phyloP scores from a whole-genome alignment of 1,140 invertebrate species.

The Cylas formicarius region DNA sequence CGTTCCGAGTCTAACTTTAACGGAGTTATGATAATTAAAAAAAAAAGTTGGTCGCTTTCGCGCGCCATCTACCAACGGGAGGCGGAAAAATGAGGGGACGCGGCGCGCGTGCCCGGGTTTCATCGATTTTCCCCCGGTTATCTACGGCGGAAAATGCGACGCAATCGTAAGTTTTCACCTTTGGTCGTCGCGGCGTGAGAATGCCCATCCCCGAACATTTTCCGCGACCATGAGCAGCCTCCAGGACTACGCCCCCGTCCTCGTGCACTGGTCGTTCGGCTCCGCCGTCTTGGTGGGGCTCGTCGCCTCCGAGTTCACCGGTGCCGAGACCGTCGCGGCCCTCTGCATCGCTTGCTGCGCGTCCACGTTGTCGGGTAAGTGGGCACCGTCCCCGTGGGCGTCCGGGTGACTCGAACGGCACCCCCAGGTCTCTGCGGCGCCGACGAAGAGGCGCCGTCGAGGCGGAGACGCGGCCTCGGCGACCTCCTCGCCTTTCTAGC shows the following conservation, averaged over 20 bases:
- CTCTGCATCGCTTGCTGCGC: constrained; percentile 31
- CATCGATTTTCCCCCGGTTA: too few relatives aligned
- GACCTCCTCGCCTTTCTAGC: constrained; percentile 46
- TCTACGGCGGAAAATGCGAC: too few relatives aligned
- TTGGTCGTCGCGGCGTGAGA: too few relatives aligned
- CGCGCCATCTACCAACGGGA: too few relatives aligned
- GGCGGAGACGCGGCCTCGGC: constrained; percentile 23
- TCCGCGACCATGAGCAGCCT: constrained; percentile 19
- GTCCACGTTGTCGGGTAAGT: constrained; percentile 34
- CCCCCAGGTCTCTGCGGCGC: constrained; percentile 8
- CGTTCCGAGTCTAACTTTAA: too few relatives aligned
- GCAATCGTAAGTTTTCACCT: too few relatives aligned
- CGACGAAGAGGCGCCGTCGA: constrained; percentile 15
- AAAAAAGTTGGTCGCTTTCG: too few relatives aligned
- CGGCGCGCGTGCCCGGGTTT: too few relatives aligned
- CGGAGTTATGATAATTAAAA: too few relatives aligned
- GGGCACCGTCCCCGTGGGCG: neutral
- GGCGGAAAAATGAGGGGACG: too few relatives aligned
- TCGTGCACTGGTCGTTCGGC: constrained; percentile 38
- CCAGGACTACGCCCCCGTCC: constrained; percentile 21
- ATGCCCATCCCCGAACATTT: constrained; percentile 1
- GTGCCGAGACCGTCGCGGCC: constrained; percentile 31
- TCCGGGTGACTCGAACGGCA: neutral
- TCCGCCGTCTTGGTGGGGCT: constrained; percentile 33
- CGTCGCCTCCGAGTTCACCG: constrained; percentile 36